Conservation (phyloP, 2,797 vertebrate species). For the Heterohyrax brucei region DNA sequence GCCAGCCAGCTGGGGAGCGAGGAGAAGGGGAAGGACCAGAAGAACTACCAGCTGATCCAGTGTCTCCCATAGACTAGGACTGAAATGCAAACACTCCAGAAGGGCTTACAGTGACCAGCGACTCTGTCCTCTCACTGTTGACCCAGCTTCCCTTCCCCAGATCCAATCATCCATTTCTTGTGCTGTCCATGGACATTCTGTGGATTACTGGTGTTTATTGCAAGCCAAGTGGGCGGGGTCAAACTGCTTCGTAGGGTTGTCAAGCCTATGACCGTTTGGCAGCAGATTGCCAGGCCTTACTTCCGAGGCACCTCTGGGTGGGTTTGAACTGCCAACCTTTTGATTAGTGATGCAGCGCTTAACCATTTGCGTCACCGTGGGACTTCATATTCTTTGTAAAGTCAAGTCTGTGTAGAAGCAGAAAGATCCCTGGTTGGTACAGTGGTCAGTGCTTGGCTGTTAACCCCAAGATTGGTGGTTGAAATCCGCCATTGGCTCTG, state of each 20-base stretch:
- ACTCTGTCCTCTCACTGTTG: neutral
- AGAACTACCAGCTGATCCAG: rapidly evolving
- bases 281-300: too few relatives aligned
- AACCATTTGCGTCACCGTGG: too few relatives aligned
- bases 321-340: too few relatives aligned
- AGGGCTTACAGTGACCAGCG: neutral
- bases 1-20: neutral
- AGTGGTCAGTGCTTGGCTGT: too few relatives aligned
- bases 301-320: too few relatives aligned
- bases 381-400: too few relatives aligned
- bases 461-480: too few relatives aligned
- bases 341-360: too few relatives aligned
- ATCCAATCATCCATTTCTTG: neutral
- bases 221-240: neutral
- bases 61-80: rapidly evolving
- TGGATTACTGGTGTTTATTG: neutral
- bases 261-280: too few relatives aligned
- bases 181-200: neutral
- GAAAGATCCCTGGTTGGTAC: too few relatives aligned
- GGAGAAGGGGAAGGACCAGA: neutral
- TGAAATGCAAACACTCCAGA: neutral
- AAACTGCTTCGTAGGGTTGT: neutral
- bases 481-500: too few relatives aligned
- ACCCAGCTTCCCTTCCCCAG: neutral
- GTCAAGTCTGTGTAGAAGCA: too few relatives aligned